Percentiles rank a stretch among this genome's conserved stretches.
phyloP scores from a whole-genome alignment of 2,113 vertebrate genomes.

The Zonotrichia leucophrys region DNA sequence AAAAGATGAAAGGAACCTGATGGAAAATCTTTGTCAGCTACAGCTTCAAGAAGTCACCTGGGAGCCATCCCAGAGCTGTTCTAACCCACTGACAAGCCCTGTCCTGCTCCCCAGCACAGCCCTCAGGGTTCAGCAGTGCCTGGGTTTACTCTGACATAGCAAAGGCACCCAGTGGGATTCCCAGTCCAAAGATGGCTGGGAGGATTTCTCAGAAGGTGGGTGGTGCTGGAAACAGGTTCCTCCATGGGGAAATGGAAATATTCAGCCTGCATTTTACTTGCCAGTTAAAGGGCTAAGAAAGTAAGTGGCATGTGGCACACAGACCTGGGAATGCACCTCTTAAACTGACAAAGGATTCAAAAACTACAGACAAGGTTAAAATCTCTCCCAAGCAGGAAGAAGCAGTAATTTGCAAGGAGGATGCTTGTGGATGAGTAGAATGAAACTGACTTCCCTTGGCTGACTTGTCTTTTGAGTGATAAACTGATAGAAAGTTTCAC shows the following conservation, averaged over 20 bases:
- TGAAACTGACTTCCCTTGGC: neutral
- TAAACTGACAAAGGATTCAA: neutral
- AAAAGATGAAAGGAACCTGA: neutral
- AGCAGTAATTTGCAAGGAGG: neutral
- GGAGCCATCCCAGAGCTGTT: neutral
- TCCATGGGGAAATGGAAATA: neutral
- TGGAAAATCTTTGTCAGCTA: neutral
- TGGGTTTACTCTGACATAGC: accelerated
- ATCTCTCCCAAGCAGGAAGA: neutral
- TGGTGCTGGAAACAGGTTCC: neutral
- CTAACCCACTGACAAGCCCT: neutral
- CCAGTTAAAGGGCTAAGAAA: neutral
- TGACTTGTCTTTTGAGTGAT: neutral
- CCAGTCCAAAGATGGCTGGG: neutral
- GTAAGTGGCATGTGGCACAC: neutral
- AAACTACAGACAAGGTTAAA: neutral
- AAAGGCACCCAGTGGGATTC: neutral
- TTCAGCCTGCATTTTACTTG: neutral
- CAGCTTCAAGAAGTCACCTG: neutral
- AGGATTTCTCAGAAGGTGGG: neutral
- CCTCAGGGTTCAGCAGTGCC: neutral
- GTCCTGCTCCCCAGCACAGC: neutral
- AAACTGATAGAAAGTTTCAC: neutral
- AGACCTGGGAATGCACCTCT: neutral
- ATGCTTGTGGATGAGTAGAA: neutral